Evolutionary conservation across 2,888 invertebrate species (phyloP), one percentile per base, ranked within the genome.

Genomic region (Pristionchus maxplancki): DNA sequence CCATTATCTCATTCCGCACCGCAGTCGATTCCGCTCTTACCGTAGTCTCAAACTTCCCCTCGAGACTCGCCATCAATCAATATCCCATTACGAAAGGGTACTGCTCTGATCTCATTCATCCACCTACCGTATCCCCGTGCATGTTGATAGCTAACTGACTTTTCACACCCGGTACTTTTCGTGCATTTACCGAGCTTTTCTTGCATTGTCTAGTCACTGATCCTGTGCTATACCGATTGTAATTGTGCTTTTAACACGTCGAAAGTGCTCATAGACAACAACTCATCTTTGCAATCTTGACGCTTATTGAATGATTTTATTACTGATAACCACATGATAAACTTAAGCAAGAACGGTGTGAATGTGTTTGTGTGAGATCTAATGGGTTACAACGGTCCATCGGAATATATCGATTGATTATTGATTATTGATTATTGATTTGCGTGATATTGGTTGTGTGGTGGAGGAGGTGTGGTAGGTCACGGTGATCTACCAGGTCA

Each of bases 311-410:
- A n/a, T n/a, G n/a, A 17, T 34, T 71, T 78, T 78, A 48, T 78
- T 28, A 44, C 11, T 44, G 13, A 78, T 78, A 48, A 48, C 78
- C n/a, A n/a, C n/a, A 78, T 48, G 78, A 78, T 78, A 78, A 78
- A 78, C n/a, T 20, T 20, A 34, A 78, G 78, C 78, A 78, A 78
- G 78, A 78, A 44, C 5, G 31, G 64, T 31, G n/a, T 71, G 78
- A 78, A 34, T 78, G 78, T 24, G 20, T n/a, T 17, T 78, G 78
- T 78, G 71, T 71, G 78, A 78, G 78, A 78, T 78, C 78, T 78
- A 78, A 28, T 3, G 6, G 78, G 78, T 78, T 78, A 78, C 71
- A 71, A 37, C 44, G 44, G 78, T 78, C 78, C 78, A 78, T 74
- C 78, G 78, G 78, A 78, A 78, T 78, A 71, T 71, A 31, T 15